Percentiles rank a stretch among this genome's conserved stretches.
These are phyloP conservation scores for Chionoecetes opilio DNA, from an alignment of 1,140 invertebrate species.

Conservation along the genomic window DNA sequence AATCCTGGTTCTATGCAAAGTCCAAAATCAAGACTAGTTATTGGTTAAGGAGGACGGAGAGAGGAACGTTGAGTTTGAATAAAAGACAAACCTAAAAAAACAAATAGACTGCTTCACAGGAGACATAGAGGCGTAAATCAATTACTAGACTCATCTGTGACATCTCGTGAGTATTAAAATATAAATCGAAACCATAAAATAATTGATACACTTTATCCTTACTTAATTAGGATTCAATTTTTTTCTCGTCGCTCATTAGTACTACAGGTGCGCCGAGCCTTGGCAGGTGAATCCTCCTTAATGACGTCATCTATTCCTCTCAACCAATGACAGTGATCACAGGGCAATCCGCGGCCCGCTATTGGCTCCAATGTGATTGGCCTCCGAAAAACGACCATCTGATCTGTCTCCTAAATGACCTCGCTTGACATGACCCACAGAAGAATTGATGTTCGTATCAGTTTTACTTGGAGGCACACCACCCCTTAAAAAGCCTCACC, in stretches of 20 bases:
- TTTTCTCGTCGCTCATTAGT: not conserved
- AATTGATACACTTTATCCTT: not conserved
- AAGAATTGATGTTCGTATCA: not conserved
- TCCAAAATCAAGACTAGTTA: too few relatives aligned
- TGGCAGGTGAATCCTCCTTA: not conserved
- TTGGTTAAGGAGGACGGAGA: too few relatives aligned
- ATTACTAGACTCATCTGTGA: too few relatives aligned
- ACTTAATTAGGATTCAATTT: not conserved
- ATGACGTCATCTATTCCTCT: not conserved
- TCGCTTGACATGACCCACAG: not conserved
- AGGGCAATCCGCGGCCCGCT: not conserved
- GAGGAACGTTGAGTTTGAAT: too few relatives aligned
- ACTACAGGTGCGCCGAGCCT: not conserved
- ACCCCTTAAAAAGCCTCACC: too few relatives aligned
- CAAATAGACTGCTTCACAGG: too few relatives aligned
- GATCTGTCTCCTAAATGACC: slow-evolving; percentile 2
- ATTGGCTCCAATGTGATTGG: not conserved
- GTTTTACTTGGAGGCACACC: too few relatives aligned
- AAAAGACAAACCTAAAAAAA: too few relatives aligned
- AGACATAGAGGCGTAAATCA: too few relatives aligned
- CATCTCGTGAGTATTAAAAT: too few relatives aligned
- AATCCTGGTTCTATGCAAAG: too few relatives aligned
- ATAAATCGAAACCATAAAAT: not conserved
- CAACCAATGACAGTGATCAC: not conserved
- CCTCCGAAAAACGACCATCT: not conserved